Conservation (phyloP, 2,888 invertebrate genomes). For the Drosophila dives region DNA sequence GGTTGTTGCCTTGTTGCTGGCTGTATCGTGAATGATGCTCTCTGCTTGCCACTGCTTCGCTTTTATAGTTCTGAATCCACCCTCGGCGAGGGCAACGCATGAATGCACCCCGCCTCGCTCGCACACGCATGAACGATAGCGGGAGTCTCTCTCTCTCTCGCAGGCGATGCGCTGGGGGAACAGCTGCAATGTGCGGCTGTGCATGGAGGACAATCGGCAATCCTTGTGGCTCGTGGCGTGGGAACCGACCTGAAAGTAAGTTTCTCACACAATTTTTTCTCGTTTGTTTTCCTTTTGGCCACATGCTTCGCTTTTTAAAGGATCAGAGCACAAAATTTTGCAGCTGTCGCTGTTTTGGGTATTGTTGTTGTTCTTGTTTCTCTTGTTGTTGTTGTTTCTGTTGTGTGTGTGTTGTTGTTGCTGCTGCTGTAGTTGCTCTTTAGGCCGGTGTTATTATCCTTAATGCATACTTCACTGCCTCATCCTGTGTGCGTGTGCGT, state of each 20-base stretch:
- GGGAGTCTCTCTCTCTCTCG: conserved; percentile 45
- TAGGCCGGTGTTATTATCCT: conserved; percentile 78
- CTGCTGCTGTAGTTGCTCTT: conserved; percentile 63
- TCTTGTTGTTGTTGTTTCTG: conserved; percentile 7
- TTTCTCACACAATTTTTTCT: conserved; percentile 84
- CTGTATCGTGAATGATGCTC: conserved; percentile 74
- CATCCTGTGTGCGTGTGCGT: conserved; percentile 75
- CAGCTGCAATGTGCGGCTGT: conserved; percentile 68
- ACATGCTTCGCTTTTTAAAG: conserved; percentile 83
- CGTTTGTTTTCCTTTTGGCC: conserved; percentile 80
- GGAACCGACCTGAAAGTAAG: conserved; percentile 84
- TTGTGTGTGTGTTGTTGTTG: conserved; percentile 28
- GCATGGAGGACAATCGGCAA: conserved; percentile 73
- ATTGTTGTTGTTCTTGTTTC: conserved; percentile 42
- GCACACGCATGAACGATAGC: conserved; percentile 32
- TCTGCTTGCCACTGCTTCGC: conserved; percentile 30
- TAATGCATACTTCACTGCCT: conserved; percentile 79
- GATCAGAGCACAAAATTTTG: conserved; percentile 80
- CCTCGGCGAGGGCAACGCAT: conserved; percentile 62
- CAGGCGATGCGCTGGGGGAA: conserved; percentile 54
- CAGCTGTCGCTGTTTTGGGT: conserved; percentile 82
- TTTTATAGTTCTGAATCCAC: conserved; percentile 79
- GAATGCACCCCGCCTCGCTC: conserved; percentile 47
- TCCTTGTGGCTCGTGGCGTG: conserved; percentile 85
- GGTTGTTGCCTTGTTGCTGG: conserved; percentile 58